phyloP scores from a whole-genome alignment of 1,140 invertebrate genomes.

The Leptonema lineaticorne region DNA sequence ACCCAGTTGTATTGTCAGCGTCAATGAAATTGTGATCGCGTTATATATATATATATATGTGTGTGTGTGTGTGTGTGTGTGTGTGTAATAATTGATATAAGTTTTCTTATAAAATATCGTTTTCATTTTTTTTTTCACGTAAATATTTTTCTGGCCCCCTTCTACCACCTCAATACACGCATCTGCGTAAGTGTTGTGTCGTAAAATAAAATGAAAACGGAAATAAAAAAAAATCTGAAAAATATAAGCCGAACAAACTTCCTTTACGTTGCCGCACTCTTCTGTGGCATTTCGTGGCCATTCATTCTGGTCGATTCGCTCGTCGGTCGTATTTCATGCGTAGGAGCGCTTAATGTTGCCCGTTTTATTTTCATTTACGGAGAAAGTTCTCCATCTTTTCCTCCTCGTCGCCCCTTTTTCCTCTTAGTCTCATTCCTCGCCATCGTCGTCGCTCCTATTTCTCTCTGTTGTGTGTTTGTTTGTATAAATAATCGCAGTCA shows the following conservation, averaged over 20 bases:
- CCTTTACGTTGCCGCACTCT: background rate
- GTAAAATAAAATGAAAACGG: background rate
- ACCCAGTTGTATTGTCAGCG: too few species aligned
- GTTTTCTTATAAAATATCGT: too few species aligned
- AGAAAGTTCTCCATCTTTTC: background rate
- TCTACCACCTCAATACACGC: background rate
- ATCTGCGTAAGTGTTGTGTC: background rate
- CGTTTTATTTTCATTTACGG: constrained; percentile 28
- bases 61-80: background rate
- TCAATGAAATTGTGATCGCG: background rate
- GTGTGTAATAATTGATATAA: background rate
- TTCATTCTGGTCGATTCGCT: constrained; percentile 11
- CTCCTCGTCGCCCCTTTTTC: background rate
- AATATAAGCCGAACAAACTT: constrained; percentile 3
- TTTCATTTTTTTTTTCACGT: background rate
- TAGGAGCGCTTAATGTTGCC: constrained; percentile 20
- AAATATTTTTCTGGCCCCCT: background rate
- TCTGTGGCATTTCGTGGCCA: background rate
- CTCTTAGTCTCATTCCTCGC: too few species aligned
- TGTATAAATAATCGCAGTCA: too few species aligned
- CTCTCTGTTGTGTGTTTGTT: too few species aligned
- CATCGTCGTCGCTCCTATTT: too few species aligned
- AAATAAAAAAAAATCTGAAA: too few species aligned
- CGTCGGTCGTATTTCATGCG: constrained; percentile 19
- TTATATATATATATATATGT: background rate